These are phyloP conservation scores for Sebastes hubbsi DNA, from an alignment of 2,797 vertebrate genomes.

Conservation along the genomic window DNA sequence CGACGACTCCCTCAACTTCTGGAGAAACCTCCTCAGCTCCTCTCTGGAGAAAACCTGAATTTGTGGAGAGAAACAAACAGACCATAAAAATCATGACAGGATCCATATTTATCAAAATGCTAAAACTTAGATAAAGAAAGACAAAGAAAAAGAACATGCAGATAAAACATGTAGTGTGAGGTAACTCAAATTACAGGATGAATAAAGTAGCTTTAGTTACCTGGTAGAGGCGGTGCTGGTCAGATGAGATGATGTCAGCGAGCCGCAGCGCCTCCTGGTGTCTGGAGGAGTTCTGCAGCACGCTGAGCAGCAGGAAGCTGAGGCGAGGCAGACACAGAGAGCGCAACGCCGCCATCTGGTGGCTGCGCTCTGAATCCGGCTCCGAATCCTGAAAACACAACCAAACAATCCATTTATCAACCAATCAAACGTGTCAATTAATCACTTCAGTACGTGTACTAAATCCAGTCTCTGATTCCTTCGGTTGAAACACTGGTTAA, in stretches of 20 bases:
- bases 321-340: conserved; percentile 92
- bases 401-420: background rate
- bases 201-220: conserved; percentile 56
- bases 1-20: conserved; percentile 94
- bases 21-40: conserved; percentile 90
- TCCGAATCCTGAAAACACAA: conserved; percentile 84
- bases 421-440: background rate
- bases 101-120: background rate
- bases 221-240: conserved; percentile 91
- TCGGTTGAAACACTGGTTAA: background rate
- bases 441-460: background rate
- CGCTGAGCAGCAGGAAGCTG: conserved; percentile 91
- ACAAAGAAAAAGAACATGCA: background rate
- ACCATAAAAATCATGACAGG: conserved; percentile 42
- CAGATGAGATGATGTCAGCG: conserved; percentile 91
- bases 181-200: background rate
- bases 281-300: conserved; percentile 90
- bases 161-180: background rate
- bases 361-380: conserved; percentile 87
- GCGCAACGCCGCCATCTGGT: conserved; percentile 90
- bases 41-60: conserved; percentile 96
- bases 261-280: conserved; percentile 94
- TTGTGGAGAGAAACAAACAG: conserved; percentile 67
- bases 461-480: background rate
- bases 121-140: background rate